Percentiles rank a stretch among this genome's conserved stretches.
These are phyloP conservation scores for Neoascia interrupta DNA, from an alignment of 2,888 invertebrate species.

Conservation along the genomic window DNA sequence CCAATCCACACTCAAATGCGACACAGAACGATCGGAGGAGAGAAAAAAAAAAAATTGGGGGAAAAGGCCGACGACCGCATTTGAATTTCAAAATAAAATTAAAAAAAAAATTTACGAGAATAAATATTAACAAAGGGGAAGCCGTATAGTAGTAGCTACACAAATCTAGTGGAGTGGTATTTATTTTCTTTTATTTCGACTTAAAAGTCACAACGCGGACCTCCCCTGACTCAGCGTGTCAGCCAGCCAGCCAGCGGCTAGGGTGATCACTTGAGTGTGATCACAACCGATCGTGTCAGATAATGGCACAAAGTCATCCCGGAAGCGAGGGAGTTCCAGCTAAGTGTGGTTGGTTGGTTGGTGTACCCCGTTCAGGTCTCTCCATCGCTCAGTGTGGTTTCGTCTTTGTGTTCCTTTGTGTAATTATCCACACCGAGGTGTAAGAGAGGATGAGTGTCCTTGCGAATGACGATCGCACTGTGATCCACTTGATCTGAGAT, in stretches of 20 bases:
- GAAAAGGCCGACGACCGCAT: slow-evolving; percentile 69
- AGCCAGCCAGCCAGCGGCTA: background rate
- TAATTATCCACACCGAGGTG: background rate
- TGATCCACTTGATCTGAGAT: background rate
- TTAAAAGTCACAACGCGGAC: slow-evolving; percentile 23
- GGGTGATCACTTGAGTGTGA: slow-evolving; percentile 5
- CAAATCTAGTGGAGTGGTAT: background rate
- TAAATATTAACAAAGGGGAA: slow-evolving; percentile 58
- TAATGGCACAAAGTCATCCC: slow-evolving; percentile 48
- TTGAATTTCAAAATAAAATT: slow-evolving; percentile 56
- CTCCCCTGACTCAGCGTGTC: slow-evolving; percentile 28
- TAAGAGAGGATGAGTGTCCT: slow-evolving; percentile 27
- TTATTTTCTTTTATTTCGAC: too few relatives aligned
- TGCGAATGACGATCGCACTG: slow-evolving; percentile 18
- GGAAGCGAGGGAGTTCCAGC: slow-evolving; percentile 55
- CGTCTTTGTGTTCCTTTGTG: background rate
- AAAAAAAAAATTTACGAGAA: slow-evolving; percentile 1
- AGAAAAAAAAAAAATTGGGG: slow-evolving; percentile 50
- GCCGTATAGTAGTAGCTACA: slow-evolving; percentile 27
- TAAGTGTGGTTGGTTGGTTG: background rate
- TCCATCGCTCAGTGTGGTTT: background rate
- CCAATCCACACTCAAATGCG: slow-evolving; percentile 26
- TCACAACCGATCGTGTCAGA: slow-evolving; percentile 51
- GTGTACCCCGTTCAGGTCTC: too few relatives aligned
- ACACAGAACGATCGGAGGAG: background rate